Evolutionary conservation across 2,113 vertebrate species (phyloP), one percentile per base, ranked within the genome.

Genomic region (Prionailurus viverrinus): DNA sequence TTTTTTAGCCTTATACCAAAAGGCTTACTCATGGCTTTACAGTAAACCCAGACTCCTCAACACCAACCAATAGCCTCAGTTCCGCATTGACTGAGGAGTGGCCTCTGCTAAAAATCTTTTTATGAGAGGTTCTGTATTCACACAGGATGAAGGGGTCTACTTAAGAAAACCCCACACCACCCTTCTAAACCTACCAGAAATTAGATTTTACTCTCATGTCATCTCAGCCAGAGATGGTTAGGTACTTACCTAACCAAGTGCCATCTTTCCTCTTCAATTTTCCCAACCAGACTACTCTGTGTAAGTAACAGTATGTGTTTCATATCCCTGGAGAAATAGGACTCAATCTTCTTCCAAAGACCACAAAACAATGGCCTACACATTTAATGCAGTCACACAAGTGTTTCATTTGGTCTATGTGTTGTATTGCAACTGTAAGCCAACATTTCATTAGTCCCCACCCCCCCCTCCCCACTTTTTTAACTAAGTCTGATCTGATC

Each of bases 1-100:
- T 14, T 45, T 33, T 39, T 71, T 19, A 66, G 25, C 12, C 16
- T 51, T 69, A 3, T 29, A 45, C 41, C 29, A 69, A 55, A 95
- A 93, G 25, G 1, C 3, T 58, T 53, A 66, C 5, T 89, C 41
- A 39, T 31, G 9, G 27, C 36, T 48, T 76, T 39, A 11, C 5
- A 45, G 25, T 82, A 85, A 91, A 71, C 23, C 29, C 33, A 73
- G 51, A 16, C 31, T 19, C 87, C 10, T 73, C 25, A 68, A 29
- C 19, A 36, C n/a, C 82, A 68, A 33, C 25, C 33, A 41, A 27
- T 39, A 61, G 33, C 13, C 23, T 80, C 48, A 16, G 23, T 23
- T 11, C 11, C 23, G 1, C 10, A 23, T 9, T 36, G n/a, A 29
- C 27, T 29, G 18, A 89, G 4, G 45, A 48, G 4, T 7, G 0